These are phyloP conservation scores for Dolichomitus sp. DNA, from an alignment of 2,888 invertebrate species.

Conservation along the genomic window DNA sequence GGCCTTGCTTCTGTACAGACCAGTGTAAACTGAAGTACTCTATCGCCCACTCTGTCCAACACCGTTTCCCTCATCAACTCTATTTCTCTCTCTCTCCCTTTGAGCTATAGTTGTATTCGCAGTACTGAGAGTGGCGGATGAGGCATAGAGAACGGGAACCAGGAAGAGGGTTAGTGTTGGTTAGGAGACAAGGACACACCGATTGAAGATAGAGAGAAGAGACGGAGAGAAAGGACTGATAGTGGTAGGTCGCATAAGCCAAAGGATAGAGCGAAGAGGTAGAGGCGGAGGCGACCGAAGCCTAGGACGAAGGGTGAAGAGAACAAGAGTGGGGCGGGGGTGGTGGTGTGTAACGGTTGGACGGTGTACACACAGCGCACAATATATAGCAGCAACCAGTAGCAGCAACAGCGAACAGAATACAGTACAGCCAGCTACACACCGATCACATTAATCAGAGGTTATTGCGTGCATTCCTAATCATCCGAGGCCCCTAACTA, in stretches of 20 bases:
- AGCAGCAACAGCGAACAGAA: conserved; percentile 58
- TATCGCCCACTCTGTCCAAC: conserved; percentile 16
- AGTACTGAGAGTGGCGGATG: conserved; percentile 18
- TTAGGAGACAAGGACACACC: conserved; percentile 59
- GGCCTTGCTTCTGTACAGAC: conserved; percentile 2
- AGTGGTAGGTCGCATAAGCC: conserved; percentile 74
- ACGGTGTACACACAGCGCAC: conserved; percentile 69
- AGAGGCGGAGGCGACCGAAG: conserved; percentile 69
- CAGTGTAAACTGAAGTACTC: conserved; percentile 21
- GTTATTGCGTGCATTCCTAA: conserved; percentile 87
- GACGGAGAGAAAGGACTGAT: conserved; percentile 64
- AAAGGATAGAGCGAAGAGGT: conserved; percentile 79
- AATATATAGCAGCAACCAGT: conserved; percentile 61
- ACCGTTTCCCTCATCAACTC: conserved; percentile 22
- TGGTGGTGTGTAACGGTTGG: conserved; percentile 41
- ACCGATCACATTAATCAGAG: conserved; percentile 86
- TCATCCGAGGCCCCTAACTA: conserved; percentile 85
- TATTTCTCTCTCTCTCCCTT: conserved; percentile 1
- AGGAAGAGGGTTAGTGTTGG: conserved; percentile 63
- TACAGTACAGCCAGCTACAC: conserved; percentile 72
- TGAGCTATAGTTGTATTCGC: conserved; percentile 15
- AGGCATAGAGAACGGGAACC: conserved; percentile 20
- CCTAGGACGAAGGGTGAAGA: conserved; percentile 68
- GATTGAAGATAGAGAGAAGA: conserved; percentile 36
- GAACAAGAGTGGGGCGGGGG: conserved; percentile 26